Evolutionary conservation across 2,888 invertebrate genomes (phyloP).

Genomic region (Drosophila niveifrons): DNA sequence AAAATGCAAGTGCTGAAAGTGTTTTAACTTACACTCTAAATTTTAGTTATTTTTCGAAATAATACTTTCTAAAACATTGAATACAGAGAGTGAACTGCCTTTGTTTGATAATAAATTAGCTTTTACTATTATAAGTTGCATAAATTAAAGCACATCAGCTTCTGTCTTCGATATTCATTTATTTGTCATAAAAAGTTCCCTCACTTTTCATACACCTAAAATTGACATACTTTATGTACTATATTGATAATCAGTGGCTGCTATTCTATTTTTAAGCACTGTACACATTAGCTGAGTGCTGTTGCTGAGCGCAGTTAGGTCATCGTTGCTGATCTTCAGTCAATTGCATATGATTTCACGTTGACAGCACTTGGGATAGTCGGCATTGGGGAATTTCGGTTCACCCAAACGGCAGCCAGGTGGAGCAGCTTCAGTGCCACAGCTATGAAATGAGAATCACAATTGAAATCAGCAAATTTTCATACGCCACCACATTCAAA

Average conservation of each 20-base stretch:
- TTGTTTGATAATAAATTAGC: too few species aligned
- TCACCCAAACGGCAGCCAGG: constrained; percentile 48
- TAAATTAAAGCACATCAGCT: too few species aligned
- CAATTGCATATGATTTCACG: constrained; percentile 20
- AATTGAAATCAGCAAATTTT: not conserved
- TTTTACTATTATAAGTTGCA: too few species aligned
- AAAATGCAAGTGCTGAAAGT: too few species aligned
- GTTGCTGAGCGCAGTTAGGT: not conserved
- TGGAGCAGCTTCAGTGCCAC: constrained; percentile 30
- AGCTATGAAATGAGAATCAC: constrained; percentile 47
- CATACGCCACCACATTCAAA: not conserved
- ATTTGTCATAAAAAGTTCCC: not conserved
- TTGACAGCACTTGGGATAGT: constrained; percentile 60
- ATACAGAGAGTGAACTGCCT: too few species aligned
- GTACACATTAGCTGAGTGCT: not conserved
- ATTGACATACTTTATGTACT: not conserved
- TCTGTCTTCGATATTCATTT: not conserved
- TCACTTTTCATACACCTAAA: not conserved
- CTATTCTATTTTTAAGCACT: constrained; percentile 30
- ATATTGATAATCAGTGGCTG: not conserved
- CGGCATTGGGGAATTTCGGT: constrained; percentile 40
- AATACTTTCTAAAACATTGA: too few species aligned
- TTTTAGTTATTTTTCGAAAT: too few species aligned
- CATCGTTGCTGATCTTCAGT: not conserved
- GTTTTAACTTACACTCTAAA: too few species aligned